Percentiles rank a stretch among this genome's conserved stretches.
phyloP scores from a whole-genome alignment of 1,140 invertebrate genomes.

The fruit fly (Drosophila melanogaster) region Release_6_plus_ISO1_MT NT_037436.4:6283501-6284000 shows the following conservation, averaged over 20 bases:
- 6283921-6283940: constrained; percentile 54
- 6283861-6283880: constrained; percentile 44
- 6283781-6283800: constrained; percentile 72
- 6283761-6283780: constrained; percentile 41
- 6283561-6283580: too few species aligned
- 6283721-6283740: constrained; percentile 21
- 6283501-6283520: too few species aligned
- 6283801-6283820: constrained; percentile 83
- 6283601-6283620: constrained; percentile 68
- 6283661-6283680: constrained; percentile 84
- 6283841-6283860: constrained; percentile 22
- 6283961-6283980: constrained; percentile 16
- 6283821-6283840: constrained; percentile 72
- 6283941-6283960: constrained; percentile 12
- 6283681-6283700: constrained; percentile 82
- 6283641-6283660: constrained; percentile 56
- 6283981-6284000: constrained; percentile 41
- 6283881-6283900: constrained; percentile 50
- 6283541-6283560: too few species aligned
- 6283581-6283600: too few species aligned
- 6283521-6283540: too few species aligned
- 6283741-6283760: neutral
- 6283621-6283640: constrained; percentile 75
- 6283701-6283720: constrained; percentile 43
- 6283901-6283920: constrained; percentile 52